Base-by-base conservation (phyloP, 30 jellyfish, hydroid and myxozoan genomes). In the Pelagia noctiluca region DNA sequence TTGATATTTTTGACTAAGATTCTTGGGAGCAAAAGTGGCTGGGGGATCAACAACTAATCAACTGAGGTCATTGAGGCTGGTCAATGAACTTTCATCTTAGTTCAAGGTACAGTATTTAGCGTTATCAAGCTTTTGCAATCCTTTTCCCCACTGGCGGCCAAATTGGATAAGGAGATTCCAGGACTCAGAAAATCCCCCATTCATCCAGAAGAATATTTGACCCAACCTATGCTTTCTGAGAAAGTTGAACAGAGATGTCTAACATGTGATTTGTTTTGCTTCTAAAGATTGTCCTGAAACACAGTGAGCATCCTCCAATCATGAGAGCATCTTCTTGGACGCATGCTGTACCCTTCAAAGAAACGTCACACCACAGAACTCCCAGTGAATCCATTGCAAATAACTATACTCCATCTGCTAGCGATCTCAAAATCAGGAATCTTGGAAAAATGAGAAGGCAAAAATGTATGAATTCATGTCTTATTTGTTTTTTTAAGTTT, bases 301-400 rank as follows among this genome's bases (percentile, higher is more conserved):
- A 95, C 78, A 83, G 99, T 67, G 92, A 88, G 54, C 92, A 77
- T 70, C 99, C 99, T 13, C 99, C 99, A 31, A 88, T 95, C 67
- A 78, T 95, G 97, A 84, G 75, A 33, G 80, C 50, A 25, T 61
- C 90, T 2, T 95, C 99, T 11, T 95, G 99, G 99, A 95, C 97
- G 22, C 88, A 83, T 76, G 99, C 99, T 7, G 96, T 96, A 4
- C 99, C 99, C 1, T 95, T 62, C 89, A 95, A 95, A 57, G 99
- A 95, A 69, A 80, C 94, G 31, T 89, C 97, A 7, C 89, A 66
- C 32, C 97, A 89, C 78, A 90, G 99, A 29, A 84, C 99, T 0
- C 99, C 99, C 35, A 82, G 97, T 84, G 99, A 95, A 79, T 95
- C 99, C 23, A 95, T 95, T 76, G 99, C 99, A 0, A 95, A 95